Percentiles rank a stretch among this genome's conserved stretches.
Conservation (phyloP, 2,888 invertebrate genomes). For the Drosophila aldrichi region DNA sequence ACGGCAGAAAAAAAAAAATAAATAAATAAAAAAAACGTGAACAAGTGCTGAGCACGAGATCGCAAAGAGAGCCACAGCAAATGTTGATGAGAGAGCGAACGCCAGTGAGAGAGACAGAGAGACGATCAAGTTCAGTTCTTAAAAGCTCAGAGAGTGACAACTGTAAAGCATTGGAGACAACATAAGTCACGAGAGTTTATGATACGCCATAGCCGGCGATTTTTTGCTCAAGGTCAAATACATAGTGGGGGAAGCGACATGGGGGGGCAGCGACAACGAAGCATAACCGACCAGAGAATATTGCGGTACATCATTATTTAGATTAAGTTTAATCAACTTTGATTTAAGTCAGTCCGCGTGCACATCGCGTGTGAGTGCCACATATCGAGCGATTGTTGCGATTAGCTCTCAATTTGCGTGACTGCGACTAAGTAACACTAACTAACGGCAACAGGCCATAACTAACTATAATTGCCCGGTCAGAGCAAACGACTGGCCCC, state of each 20-base stretch:
- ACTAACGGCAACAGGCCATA: slow-evolving; percentile 54
- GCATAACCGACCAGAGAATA: not conserved
- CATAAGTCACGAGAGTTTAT: slow-evolving; percentile 70
- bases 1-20: slow-evolving; percentile 2
- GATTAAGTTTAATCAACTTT: slow-evolving; percentile 48
- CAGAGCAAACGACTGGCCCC: slow-evolving; percentile 37
- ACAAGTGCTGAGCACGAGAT: slow-evolving; percentile 59
- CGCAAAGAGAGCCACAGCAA: slow-evolving; percentile 11
- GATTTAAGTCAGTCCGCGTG: slow-evolving; percentile 29
- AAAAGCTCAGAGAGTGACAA: slow-evolving; percentile 38
- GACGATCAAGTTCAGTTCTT: slow-evolving; percentile 17
- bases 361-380: slow-evolving; percentile 25
- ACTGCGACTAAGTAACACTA: slow-evolving; percentile 19
- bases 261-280: too few relatives aligned
- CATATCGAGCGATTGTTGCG: slow-evolving; percentile 12
- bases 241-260: not conserved
- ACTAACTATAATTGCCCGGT: slow-evolving; percentile 57
- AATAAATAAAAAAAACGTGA: slow-evolving; percentile 61
- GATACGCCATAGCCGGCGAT: slow-evolving; percentile 24
- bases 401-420: slow-evolving; percentile 47
- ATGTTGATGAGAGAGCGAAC: not conserved
- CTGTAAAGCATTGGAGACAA: slow-evolving; percentile 32
- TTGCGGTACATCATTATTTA: slow-evolving; percentile 22
- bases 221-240: slow-evolving; percentile 48
- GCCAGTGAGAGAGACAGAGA: not conserved